Base-by-base conservation (phyloP, 2,113 vertebrate species). In the Muntiacus reevesi region DNA sequence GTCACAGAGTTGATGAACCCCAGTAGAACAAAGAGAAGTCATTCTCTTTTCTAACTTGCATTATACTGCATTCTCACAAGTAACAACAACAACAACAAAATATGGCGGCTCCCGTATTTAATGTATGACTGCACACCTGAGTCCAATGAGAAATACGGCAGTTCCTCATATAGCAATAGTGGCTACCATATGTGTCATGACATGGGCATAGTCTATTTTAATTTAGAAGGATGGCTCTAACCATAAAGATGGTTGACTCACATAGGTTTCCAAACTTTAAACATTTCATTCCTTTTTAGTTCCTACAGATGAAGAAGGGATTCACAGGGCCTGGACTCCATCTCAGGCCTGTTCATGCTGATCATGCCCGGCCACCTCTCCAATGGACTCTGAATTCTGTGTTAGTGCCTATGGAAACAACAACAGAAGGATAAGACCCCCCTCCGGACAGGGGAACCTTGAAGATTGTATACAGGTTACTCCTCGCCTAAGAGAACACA, bases 21-120 rank as follows among this genome's bases (percentile, higher is more conserved):
- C 87, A 36, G 7, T 36, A 96, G 86, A 97, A 97, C 50, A 95
- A 97, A 97, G 36, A 90, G 60, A 92, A 55, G 7, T 54, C 59
- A 78, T 89, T 95, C 30, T 94, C 62, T 86, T 30, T 84, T 96
- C 83, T 85, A 81, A 89, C 47, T 95, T 60, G 64, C 23, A 27
- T 79, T 64, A 87, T 13, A 67, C 13, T 76, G 17, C 10, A 4
- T 86, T 82, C 88, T 91, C 30, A 79, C 54, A 83, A 82, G 71
- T 76, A 87, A 92, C 47, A 50, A 79, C 23, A 87, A 92, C 47
- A 50, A 83, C 40, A 21, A 23, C 92, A 93, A 92, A 71, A 82
- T 79, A 76, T 55, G 23, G 23, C 5, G 2, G 5, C 45, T 85
- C 33, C 28, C 91, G 90, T 57, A 88, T 81, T 91, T 97, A 89